Evolutionary conservation across 2,888 invertebrate genomes (phyloP).

Genomic region (Drepanosiphum platanoidis): DNA sequence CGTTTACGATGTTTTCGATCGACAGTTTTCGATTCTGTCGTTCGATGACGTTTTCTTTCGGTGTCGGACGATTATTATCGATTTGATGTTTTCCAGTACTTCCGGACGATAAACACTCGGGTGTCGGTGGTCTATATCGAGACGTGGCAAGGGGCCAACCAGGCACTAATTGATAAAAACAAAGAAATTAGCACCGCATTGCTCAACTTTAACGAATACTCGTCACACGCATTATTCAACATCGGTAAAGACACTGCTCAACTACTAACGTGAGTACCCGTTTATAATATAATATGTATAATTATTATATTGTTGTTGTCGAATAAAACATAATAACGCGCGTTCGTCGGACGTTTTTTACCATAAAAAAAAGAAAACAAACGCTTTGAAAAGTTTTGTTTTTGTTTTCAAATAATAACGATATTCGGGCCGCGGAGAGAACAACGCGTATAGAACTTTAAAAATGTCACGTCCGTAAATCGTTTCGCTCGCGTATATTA

Average conservation of each 20-base stretch:
- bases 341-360: slow-evolving; percentile 14
- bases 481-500: too few relatives aligned
- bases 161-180: slow-evolving; percentile 81
- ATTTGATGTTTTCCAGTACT: slow-evolving; percentile 75
- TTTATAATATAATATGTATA: slow-evolving; percentile 40
- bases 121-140: slow-evolving; percentile 96
- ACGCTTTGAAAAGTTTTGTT: too few relatives aligned
- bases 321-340: too few relatives aligned
- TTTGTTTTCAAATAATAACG: too few relatives aligned
- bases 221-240: slow-evolving; percentile 84
- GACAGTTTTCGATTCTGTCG: too few relatives aligned
- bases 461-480: too few relatives aligned
- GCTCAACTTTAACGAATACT: slow-evolving; percentile 91
- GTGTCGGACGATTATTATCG: too few relatives aligned
- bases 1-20: too few relatives aligned
- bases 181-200: slow-evolving; percentile 90
- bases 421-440: too few relatives aligned
- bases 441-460: too few relatives aligned
- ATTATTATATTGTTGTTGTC: slow-evolving; percentile 5
- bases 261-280: slow-evolving; percentile 81
- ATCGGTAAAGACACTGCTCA: slow-evolving; percentile 92
- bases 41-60: too few relatives aligned
- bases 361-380: too few relatives aligned
- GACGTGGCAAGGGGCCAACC: slow-evolving; percentile 94
- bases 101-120: slow-evolving; percentile 91